These are phyloP conservation scores for Heliconius himera DNA, from an alignment of 1,140 invertebrate genomes.

Conservation along the genomic window DNA sequence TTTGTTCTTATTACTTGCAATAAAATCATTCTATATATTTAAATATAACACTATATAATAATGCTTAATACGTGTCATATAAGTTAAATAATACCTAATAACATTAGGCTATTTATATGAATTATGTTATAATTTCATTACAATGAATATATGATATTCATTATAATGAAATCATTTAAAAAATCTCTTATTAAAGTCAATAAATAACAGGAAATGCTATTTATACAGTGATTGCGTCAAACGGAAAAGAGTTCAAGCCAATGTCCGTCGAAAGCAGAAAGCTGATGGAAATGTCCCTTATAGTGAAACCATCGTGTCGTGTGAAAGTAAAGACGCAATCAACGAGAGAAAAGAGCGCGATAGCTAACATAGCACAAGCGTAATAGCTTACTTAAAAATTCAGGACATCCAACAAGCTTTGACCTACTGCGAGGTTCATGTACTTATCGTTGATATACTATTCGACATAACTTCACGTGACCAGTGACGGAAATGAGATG, in stretches of 20 bases:
- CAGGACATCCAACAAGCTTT: conserved; percentile 61
- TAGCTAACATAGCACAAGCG: conserved; percentile 48
- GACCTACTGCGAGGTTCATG: conserved; percentile 56
- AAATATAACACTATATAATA: neutral
- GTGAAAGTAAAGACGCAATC: conserved; percentile 76
- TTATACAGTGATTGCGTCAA: conserved; percentile 15
- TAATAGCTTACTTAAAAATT: conserved; percentile 76
- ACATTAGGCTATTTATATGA: too few relatives aligned
- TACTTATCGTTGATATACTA: neutral
- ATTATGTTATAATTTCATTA: too few relatives aligned
- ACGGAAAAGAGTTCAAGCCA: conserved; percentile 16
- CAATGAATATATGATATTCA: too few relatives aligned
- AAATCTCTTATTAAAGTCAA: too few relatives aligned
- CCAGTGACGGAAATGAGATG: neutral
- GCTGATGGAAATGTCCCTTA: conserved; percentile 53
- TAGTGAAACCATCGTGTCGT: conserved; percentile 46
- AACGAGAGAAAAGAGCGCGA: conserved; percentile 67
- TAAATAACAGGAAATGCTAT: conserved; percentile 11
- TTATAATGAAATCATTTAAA: too few relatives aligned
- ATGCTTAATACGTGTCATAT: neutral
- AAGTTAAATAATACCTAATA: neutral
- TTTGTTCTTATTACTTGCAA: conserved; percentile 24
- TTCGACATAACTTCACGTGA: neutral
- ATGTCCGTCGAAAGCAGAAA: conserved; percentile 45
- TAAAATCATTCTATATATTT: neutral